Evolutionary conservation across 2,888 invertebrate genomes (phyloP), one percentile per base, ranked within the genome.

Genomic region (Yponomeuta malinellus): DNA sequence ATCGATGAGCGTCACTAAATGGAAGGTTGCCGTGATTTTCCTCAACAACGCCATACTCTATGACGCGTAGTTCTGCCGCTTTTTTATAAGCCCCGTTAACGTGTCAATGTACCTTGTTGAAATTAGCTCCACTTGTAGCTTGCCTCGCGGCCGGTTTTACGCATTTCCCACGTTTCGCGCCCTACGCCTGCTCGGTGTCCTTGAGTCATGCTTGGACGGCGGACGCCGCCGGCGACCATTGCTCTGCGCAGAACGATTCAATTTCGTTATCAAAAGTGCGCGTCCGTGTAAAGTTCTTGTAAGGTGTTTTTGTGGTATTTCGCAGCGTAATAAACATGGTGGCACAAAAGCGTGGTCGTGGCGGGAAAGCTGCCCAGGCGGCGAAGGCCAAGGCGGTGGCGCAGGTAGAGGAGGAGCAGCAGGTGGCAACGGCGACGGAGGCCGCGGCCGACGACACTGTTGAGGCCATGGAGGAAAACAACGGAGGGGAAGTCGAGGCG

Each of bases 281-380:
- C 52, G 52, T 59, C 52, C 52, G 12, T 59, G 52, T 59, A 2
- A 59, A 59, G 52, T 59, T 59, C 15, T 59, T 59, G 15, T 5
- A 59, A 15, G 15, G 52, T 59, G 52, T 59, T 59, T 59, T 59
- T 59, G 52, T 59, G 15, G 52, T 59, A 12, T 59, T 68, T 68
- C 48, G 68, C 81, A 83, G 82, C 73, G 72, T 71, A 76, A 74
- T 69, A 15, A 69, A 70, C 10, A 91, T 92, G 92, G 92, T 92
- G 73, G 90, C 92, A 71, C 89, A 86, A 73, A 91, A 90, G 78
- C 86, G 83, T 81, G 92, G 92, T 73, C 91, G 92, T 73, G 91
- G 91, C 69, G 91, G 82, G 72, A 87, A 87, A 78, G 83, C 87
- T 71, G 83, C 85, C 48, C 89, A 88, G 75, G 83, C 86, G 0